Conservation (phyloP, 2,113 vertebrate genomes). For the Peromyscus leucopus region DNA sequence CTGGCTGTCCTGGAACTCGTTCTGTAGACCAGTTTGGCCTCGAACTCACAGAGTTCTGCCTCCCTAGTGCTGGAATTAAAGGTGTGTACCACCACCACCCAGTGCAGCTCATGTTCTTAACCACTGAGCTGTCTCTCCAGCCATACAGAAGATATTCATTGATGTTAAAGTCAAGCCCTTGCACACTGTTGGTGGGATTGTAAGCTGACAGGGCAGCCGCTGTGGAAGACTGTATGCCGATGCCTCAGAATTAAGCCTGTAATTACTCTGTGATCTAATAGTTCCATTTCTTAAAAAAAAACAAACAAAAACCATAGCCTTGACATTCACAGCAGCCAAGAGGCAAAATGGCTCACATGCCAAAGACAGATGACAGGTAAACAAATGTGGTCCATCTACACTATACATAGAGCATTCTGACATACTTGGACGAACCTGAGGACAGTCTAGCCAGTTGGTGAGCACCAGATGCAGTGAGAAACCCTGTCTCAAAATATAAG, state of each 20-base stretch:
- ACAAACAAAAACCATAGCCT: not conserved
- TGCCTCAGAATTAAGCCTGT: not conserved
- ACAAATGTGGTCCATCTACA: not conserved
- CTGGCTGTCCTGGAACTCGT: not conserved
- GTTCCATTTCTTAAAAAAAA: not conserved
- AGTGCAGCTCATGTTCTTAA: not conserved
- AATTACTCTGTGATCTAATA: not conserved
- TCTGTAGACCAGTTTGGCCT: not conserved
- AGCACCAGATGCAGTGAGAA: not conserved
- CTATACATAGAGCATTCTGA: too few species aligned
- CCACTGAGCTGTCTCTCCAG: not conserved
- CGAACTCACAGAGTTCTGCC: not conserved
- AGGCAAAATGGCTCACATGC: not conserved
- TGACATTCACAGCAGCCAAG: accelerated
- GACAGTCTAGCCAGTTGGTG: not conserved
- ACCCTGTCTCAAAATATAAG: not conserved
- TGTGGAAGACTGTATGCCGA: not conserved
- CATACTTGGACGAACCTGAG: not conserved
- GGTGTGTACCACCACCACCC: not conserved
- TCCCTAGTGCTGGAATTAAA: not conserved
- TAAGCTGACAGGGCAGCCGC: not conserved
- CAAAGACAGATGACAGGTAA: not conserved
- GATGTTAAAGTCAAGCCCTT: not conserved
- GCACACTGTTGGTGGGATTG: not conserved
- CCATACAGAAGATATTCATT: not conserved